Base-by-base conservation (phyloP, 2,888 invertebrate species). In the Cyaniris semiargus region DNA sequence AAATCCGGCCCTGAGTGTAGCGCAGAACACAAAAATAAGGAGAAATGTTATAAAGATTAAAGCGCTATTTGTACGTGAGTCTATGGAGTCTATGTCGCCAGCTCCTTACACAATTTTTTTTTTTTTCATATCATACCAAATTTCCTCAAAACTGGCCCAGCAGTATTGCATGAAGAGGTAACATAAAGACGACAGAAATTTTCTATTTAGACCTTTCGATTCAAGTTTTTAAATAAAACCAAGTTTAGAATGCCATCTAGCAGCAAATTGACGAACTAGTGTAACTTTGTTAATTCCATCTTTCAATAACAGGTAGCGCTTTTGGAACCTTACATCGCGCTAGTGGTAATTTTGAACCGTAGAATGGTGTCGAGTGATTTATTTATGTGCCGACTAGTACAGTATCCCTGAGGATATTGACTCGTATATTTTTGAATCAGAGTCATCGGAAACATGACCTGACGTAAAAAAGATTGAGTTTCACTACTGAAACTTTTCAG, bases 381-480 rank as follows among this genome's bases (percentile, higher is more conserved):
- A 66, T 31, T 31, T 66, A 66, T 13, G 23, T 3, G 13, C 13
- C 13, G 5, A 66, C 27, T 66, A 27, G 10, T 23, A 60, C 60
- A 60, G 60, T 60, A 23, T 27, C 27, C 60, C 27, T 66, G 60
- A 66, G 27, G n/a, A 23, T 10, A 66, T 66, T 66, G 60, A 23
- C 27, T 66, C 15, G 3, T n/a, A 10, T 15, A 27, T 66, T 66
- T 66, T 27, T 66, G 13, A 15, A 3, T 66, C 60, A 23, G 23
- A 27, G 60, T 66, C 60, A 27, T 66, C 60, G 60, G 21, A 13
- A 27, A 27, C 60, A 60, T 60, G 60, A 27, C 60, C 60, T 66
- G 27, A 58, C 53, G 18, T 53, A 18, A 5, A 18, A 4, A 53
- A 53, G 3, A 1, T 15, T 1, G 4, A 15, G 3, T 13, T 48